phyloP scores from a whole-genome alignment of 1,140 invertebrate genomes.

The Leptinotarsa texana region DNA sequence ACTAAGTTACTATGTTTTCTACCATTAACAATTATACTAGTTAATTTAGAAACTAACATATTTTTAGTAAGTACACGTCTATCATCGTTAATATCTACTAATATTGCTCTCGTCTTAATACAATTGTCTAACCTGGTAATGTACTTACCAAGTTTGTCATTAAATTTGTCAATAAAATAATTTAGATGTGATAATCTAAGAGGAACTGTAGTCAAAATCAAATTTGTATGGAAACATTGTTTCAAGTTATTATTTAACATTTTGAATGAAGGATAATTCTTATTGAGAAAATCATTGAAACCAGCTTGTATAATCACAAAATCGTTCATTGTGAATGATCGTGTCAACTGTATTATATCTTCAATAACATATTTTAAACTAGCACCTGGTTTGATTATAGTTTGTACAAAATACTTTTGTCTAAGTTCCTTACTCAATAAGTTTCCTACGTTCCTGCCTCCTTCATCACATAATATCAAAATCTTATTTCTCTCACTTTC shows the following conservation, averaged over 20 bases:
- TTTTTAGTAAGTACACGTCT: neutral
- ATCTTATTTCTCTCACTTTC: neutral
- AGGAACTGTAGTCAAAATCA: constrained; percentile 3
- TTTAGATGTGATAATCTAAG: neutral
- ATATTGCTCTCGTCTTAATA: constrained; percentile 8
- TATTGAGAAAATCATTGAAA: neutral
- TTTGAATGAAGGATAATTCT: constrained; percentile 3
- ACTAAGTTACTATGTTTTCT: constrained; percentile 6
- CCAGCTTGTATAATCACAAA: constrained; percentile 8
- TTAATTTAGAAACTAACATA: constrained; percentile 1
- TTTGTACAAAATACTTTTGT: constrained; percentile 4
- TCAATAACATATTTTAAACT: constrained; percentile 3
- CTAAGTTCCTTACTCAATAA: neutral
- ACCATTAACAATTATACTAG: constrained; percentile 5
- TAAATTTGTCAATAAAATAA: constrained; percentile 1
- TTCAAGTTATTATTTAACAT: constrained; percentile 7
- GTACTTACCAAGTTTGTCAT: constrained; percentile 10
- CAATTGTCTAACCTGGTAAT: constrained; percentile 3
- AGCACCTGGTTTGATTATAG: constrained; percentile 5
- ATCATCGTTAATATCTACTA: constrained; percentile 8
- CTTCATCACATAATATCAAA: constrained; percentile 11
- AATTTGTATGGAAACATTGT: constrained; percentile 1
- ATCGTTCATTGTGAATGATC: constrained; percentile 10
- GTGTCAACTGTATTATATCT: neutral
- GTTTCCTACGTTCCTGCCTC: constrained; percentile 4